Conservation (phyloP, 2,797 vertebrate genomes). For the Enteromius viviparus region DNA sequence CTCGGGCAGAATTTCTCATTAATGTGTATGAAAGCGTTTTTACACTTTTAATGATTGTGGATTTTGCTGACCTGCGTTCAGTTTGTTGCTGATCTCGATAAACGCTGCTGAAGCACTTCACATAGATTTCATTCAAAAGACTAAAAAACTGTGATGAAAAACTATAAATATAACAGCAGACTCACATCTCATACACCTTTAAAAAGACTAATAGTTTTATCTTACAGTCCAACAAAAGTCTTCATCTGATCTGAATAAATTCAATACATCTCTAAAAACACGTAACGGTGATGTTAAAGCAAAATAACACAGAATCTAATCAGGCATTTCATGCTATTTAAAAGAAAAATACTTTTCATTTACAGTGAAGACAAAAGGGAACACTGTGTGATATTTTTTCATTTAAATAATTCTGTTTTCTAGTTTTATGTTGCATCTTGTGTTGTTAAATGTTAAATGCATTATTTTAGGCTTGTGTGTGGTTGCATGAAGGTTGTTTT, state of each 20-base stretch:
- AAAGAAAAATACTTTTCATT: background rate
- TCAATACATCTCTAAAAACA: background rate
- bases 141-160: background rate
- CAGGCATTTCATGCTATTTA: background rate
- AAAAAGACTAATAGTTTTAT: background rate
- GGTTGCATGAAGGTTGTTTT: background rate
- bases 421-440: background rate
- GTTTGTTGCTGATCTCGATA: conserved; percentile 6
- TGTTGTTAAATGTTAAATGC: background rate
- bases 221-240: background rate
- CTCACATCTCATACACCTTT: background rate
- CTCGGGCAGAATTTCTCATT: background rate
- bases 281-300: background rate
- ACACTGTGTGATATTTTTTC: background rate
- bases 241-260: background rate
- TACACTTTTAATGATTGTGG: conserved; percentile 17
- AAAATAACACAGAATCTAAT: background rate
- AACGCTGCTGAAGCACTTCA: background rate
- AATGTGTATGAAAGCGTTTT: background rate
- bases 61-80: conserved; percentile 4
- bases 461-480: background rate
- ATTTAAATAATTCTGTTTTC: background rate
- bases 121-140: background rate
- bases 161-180: background rate
- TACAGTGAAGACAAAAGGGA: background rate